Conservation (phyloP, 1,140 invertebrate genomes). For the Subanguina moxae region DNA sequence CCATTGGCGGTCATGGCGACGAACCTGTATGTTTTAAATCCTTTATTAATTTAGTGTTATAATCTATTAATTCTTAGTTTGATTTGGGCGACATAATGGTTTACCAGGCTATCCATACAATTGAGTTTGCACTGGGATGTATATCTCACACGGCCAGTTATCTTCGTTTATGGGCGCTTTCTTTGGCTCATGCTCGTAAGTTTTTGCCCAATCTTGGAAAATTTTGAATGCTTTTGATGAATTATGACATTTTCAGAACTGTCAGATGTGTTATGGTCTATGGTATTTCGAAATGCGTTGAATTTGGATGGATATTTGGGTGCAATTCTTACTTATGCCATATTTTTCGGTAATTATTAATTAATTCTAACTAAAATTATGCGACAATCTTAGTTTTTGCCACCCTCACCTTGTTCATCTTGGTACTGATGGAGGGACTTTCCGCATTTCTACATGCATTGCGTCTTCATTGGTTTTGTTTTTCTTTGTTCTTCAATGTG, state of each 20-base stretch:
- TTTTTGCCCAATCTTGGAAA: slow-evolving; percentile 34
- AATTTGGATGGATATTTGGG: slow-evolving; percentile 64
- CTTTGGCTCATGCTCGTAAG: slow-evolving; percentile 88
- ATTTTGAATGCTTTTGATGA: slow-evolving; percentile 1
- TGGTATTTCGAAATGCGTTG: slow-evolving; percentile 61
- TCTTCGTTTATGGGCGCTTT: slow-evolving; percentile 88
- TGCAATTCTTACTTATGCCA: slow-evolving; percentile 69
- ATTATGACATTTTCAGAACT: slow-evolving; percentile 48
- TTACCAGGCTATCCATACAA: slow-evolving; percentile 88
- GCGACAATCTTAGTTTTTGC: slow-evolving; percentile 82
- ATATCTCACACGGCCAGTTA: slow-evolving; percentile 94
- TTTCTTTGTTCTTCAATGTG: not conserved
- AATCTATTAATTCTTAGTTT: slow-evolving; percentile 61
- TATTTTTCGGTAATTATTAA: slow-evolving; percentile 78
- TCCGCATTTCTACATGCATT: slow-evolving; percentile 95
- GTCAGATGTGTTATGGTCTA: slow-evolving; percentile 63
- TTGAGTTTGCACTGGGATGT: slow-evolving; percentile 90
- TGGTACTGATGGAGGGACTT: slow-evolving; percentile 92
- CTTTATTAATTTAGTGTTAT: too few species aligned
- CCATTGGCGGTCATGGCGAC: slow-evolving; percentile 19
- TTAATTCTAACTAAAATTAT: too few species aligned
- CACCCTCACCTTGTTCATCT: slow-evolving; percentile 76
- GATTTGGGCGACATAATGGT: slow-evolving; percentile 81
- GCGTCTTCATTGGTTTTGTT: slow-evolving; percentile 85
- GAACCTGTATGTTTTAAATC: too few species aligned